Percentiles rank a stretch among this genome's conserved stretches.
phyloP scores from a whole-genome alignment of 2,797 vertebrate genomes.

The Sciurus carolinensis region DNA sequence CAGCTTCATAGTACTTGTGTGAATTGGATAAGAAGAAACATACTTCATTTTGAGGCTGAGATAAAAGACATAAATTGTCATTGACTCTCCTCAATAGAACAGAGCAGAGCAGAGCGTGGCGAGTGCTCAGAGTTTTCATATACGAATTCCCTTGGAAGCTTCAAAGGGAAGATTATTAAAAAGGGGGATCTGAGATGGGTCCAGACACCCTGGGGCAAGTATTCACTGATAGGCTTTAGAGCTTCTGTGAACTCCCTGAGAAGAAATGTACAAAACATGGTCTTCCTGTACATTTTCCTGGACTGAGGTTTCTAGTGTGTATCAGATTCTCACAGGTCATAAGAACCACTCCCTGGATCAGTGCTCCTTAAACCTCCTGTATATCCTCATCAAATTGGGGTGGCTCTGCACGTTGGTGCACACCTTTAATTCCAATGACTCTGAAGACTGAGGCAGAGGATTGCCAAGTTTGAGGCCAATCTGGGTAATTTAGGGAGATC shows the following conservation, averaged over 20 bases:
- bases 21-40: constrained; percentile 76
- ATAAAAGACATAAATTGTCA: constrained; percentile 73
- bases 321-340: neutral
- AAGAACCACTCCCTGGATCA: neutral
- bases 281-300: neutral
- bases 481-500: too few relatives aligned
- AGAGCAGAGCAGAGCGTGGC: neutral
- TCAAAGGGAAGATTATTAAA: constrained; percentile 25
- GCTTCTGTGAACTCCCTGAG: neutral
- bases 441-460: too few relatives aligned
- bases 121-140: neutral
- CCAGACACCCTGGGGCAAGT: neutral
- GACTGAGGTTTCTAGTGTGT: neutral
- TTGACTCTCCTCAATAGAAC: neutral
- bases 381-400: neutral
- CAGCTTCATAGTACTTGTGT: constrained; percentile 68
- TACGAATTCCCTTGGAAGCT: neutral
- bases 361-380: neutral
- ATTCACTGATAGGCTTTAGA: neutral
- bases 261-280: neutral
- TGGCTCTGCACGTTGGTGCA: neutral
- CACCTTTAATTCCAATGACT: too few relatives aligned
- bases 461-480: too few relatives aligned
- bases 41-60: constrained; percentile 70
- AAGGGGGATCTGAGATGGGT: neutral